Conservation (phyloP, 2,797 vertebrate species). For the Eurystomus glaucurus region DNA sequence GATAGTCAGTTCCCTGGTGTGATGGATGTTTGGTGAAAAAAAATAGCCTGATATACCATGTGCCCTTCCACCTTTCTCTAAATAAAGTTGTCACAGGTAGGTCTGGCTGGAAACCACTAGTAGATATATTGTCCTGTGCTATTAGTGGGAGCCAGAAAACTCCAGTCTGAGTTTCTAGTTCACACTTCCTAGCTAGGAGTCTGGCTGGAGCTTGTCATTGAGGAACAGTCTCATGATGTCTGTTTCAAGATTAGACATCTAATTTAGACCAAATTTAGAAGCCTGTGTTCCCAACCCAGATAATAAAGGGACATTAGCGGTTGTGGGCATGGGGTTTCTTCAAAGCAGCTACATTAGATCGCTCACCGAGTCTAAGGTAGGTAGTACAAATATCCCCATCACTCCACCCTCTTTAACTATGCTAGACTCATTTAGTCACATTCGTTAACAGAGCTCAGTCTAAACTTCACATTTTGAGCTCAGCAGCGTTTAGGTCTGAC, state of each 20-base stretch:
- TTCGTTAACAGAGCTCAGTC: not conserved
- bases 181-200: not conserved
- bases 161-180: not conserved
- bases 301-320: not conserved
- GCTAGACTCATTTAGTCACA: not conserved
- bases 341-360: not conserved
- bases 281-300: not conserved
- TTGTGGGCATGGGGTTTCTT: not conserved
- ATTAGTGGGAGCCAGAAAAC: not conserved
- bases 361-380: not conserved
- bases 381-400: not conserved
- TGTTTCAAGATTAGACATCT: not conserved
- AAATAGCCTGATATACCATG: not conserved
- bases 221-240: not conserved
- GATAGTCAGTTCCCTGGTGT: conserved; percentile 39
- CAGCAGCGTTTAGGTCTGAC: not conserved
- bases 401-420: not conserved
- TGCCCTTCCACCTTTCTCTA: not conserved
- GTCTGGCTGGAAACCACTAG: not conserved
- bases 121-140: not conserved
- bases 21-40: conserved; percentile 42
- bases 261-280: not conserved
- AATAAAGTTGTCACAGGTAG: not conserved
- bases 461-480: not conserved
- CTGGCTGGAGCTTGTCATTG: not conserved